Percentiles rank a stretch among this genome's conserved stretches.
phyloP scores from a whole-genome alignment of 1,140 invertebrate species.

The Asobara japonica region DNA sequence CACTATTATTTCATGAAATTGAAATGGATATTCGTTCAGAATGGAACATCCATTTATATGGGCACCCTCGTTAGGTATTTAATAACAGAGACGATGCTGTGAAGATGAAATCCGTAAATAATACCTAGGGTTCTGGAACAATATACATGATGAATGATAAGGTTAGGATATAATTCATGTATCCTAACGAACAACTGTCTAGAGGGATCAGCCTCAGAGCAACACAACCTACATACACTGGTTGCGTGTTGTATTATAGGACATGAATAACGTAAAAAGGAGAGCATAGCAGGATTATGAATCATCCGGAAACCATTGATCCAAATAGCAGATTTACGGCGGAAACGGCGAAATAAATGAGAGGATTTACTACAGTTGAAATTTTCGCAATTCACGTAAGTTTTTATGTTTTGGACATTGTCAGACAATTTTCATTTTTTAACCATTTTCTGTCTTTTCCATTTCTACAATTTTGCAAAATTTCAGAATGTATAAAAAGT shows the following conservation, averaged over 20 bases:
- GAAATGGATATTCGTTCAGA: not conserved
- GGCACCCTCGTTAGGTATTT: not conserved
- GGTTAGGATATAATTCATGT: not conserved
- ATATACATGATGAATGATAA: not conserved
- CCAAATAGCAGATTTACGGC: not conserved
- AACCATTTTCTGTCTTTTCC: no score
- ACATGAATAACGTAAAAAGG: not conserved
- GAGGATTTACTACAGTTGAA: no score
- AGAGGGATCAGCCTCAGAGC: not conserved
- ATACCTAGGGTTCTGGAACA: not conserved
- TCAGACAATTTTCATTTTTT: no score
- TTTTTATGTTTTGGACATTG: no score
- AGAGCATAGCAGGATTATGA: not conserved
- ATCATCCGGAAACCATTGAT: not conserved
- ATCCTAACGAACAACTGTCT: slow-evolving; percentile 3
- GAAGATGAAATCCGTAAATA: not conserved
- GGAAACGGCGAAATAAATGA: not conserved
- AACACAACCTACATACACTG: slow-evolving; percentile 20
- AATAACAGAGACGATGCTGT: not conserved
- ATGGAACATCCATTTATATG: not conserved
- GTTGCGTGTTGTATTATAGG: slow-evolving; percentile 17
- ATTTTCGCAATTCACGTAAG: no score
- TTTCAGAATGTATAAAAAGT: no score
- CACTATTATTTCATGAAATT: no score
- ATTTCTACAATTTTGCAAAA: no score